Conservation (phyloP, 2,888 invertebrate species). For the Epiblema foenella region DNA sequence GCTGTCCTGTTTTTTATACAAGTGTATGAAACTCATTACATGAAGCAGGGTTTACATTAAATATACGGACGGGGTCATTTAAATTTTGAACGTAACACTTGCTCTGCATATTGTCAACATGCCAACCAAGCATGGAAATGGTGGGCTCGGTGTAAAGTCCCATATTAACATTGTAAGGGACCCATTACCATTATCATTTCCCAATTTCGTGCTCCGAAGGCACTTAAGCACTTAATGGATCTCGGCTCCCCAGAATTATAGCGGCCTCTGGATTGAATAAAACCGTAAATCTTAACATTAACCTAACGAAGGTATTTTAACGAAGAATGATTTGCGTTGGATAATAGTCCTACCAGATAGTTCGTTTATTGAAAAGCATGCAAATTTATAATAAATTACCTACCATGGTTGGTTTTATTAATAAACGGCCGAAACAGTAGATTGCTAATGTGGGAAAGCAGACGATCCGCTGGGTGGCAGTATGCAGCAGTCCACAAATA, state of each 20-base stretch:
- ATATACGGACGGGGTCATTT: conserved; percentile 51
- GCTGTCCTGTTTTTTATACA: conserved; percentile 16
- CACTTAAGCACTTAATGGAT: conserved; percentile 84
- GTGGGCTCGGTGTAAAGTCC: conserved; percentile 68
- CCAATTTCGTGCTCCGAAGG: conserved; percentile 82
- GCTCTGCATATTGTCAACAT: conserved; percentile 67
- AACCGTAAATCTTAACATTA: conserved; percentile 82
- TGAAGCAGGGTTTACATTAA: conserved; percentile 38
- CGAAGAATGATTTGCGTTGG: conserved; percentile 70
- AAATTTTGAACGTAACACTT: conserved; percentile 59
- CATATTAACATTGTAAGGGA: conserved; percentile 81
- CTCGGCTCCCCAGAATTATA: conserved; percentile 81
- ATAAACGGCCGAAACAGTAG: conserved; percentile 20
- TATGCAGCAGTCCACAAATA: conserved; percentile 71
- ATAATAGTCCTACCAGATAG: conserved; percentile 16
- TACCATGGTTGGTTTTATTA: background rate
- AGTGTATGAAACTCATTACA: conserved; percentile 6
- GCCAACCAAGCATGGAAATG: conserved; percentile 72
- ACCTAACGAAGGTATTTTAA: conserved; percentile 73
- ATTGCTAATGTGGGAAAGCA: conserved; percentile 45
- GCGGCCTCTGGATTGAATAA: conserved; percentile 81
- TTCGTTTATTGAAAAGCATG: background rate
- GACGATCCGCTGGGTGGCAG: conserved; percentile 49
- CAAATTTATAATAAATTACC: background rate
- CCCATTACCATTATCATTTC: conserved; percentile 82